These are phyloP conservation scores for Varanus komodoensis DNA, from an alignment of 2,113 vertebrate species.

Conservation along the genomic window DNA sequence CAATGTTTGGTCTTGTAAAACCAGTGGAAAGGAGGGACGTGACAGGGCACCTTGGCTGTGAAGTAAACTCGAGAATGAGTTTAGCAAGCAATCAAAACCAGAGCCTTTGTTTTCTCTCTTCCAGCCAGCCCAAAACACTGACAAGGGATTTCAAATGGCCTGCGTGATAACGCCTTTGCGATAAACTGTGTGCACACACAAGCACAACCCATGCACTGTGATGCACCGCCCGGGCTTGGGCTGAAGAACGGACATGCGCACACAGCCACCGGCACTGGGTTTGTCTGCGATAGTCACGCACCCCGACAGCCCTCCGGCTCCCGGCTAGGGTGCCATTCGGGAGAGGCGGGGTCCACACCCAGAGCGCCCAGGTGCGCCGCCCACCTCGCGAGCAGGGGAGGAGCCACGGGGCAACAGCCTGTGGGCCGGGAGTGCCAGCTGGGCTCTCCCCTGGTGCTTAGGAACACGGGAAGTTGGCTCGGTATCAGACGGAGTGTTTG, in stretches of 20 bases:
- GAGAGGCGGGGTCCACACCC: not conserved
- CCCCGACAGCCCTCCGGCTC: no score
- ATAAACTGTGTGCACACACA: not conserved
- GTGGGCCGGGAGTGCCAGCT: not conserved
- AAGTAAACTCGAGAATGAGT: not conserved
- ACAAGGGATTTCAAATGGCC: not conserved
- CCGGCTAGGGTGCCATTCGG: no score
- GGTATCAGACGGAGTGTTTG: not conserved
- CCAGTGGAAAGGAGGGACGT: not conserved
- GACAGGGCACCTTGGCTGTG: not conserved
- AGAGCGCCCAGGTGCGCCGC: no score
- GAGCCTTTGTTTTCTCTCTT: not conserved
- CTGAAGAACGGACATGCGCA: not conserved
- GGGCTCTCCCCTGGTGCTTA: not conserved
- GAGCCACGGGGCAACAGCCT: not conserved
- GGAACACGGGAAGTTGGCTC: not conserved
- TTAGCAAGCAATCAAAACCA: not conserved
- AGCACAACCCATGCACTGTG: not conserved
- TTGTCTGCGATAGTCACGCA: not conserved
- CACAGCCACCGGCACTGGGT: not conserved
- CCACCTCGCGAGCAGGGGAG: not conserved
- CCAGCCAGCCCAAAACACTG: fast-evolving
- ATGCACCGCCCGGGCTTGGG: not conserved
- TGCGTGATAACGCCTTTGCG: not conserved
- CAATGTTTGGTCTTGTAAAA: constrained; percentile 6